A percentile compares a stretch with the other conserved stretches of the same genome.
These are phyloP conservation scores for Megalopta genalis DNA, from an alignment of 1,140 invertebrate species.

Conservation along the genomic window DNA sequence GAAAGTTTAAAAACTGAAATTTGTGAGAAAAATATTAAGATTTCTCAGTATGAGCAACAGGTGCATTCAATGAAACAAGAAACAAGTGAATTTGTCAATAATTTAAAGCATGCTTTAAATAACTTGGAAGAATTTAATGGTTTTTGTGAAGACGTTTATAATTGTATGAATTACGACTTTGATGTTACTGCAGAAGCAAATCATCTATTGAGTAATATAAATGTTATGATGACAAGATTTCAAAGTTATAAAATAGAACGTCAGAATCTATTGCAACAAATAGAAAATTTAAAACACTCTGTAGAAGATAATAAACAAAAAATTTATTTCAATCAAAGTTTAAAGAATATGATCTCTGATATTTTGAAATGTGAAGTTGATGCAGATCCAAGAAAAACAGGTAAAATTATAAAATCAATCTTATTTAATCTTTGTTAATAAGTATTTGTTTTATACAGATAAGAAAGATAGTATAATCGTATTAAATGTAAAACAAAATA, in stretches of 20 bases:
- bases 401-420: slow-evolving; percentile 5
- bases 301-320: slow-evolving; percentile 8
- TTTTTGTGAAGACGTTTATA: slow-evolving; percentile 37
- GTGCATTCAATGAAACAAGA: slow-evolving; percentile 51
- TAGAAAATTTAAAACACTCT: slow-evolving; percentile 49
- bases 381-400: neutral
- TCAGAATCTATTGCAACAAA: slow-evolving; percentile 38
- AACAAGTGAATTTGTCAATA: slow-evolving; percentile 53
- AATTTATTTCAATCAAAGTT: neutral
- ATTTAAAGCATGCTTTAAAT: slow-evolving; percentile 56
- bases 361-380: neutral
- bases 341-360: slow-evolving; percentile 4
- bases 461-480: neutral
- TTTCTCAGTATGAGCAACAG: slow-evolving; percentile 55
- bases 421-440: neutral
- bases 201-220: slow-evolving; percentile 45
- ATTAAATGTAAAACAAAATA: neutral
- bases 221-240: slow-evolving; percentile 45
- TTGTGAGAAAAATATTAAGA: slow-evolving; percentile 49
- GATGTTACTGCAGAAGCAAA: slow-evolving; percentile 50
- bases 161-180: slow-evolving; percentile 37
- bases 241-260: slow-evolving; percentile 57
- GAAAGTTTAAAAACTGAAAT: slow-evolving; percentile 48
- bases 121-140: slow-evolving; percentile 48
- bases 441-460: slow-evolving; percentile 5